Base-by-base conservation (phyloP, 2,888 invertebrate species). In the Pammene fasciana region DNA sequence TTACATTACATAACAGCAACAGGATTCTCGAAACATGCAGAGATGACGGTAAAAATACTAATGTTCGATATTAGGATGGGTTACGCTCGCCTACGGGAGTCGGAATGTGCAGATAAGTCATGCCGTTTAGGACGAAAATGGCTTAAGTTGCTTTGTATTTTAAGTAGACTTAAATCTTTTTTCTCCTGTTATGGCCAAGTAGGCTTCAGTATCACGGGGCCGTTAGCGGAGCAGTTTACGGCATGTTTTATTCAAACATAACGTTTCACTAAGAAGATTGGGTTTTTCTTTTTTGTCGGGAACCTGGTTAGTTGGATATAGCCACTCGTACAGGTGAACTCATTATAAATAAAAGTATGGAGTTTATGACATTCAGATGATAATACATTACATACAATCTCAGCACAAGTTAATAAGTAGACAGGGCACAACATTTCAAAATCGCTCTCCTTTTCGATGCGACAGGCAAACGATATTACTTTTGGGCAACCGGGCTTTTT, bases 191-290 rank as follows among this genome's bases (percentile, higher is more conserved):
- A 5, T 1, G 13, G 36, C n/a, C 50, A 10, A 38, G 46, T 57
- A 54, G 52, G 52, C 48, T 26, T 48, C 36, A 55, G 64, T 43
- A 64, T 45, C 45, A 38, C 46, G 18, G 50, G 34, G 38, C 59
- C 59, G 68, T 70, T 70, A 70, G 59, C 56, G 43, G 16, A 43
- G 43, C 59, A 26, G 45, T 59, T 59, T 54, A 48, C 70, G 60
- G 16, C 60, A 70, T 70, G 70, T 71, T 68, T 67, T 71, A 71
- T 71, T 68, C 71, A 71, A 59, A 55, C 43, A 34, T 57, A 67
- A 46, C 48, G 52, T 68, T 68, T 65, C 71, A 68, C 71, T 71
- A 67, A 67, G 52, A 60, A 59, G 67, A 71, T 71, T 71, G 67
- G 67, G 54, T 55, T 71, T 62, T 45, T 65, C 13, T 45, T 52